Base-by-base conservation (phyloP, 2,113 vertebrate genomes). In the Bambusicola thoracicus region DNA sequence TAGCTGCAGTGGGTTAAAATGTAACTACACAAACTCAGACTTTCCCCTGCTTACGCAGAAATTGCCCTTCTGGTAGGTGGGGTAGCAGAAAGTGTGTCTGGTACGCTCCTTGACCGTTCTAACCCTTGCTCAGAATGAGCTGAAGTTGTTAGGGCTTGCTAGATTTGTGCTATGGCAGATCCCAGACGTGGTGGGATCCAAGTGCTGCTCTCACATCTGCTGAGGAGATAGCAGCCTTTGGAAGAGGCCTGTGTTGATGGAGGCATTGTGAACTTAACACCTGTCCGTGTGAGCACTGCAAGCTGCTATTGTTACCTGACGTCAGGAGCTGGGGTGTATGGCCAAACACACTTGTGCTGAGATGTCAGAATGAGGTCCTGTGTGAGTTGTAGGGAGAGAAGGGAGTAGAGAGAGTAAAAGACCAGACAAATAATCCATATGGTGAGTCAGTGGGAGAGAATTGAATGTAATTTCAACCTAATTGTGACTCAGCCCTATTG, bases 391-490 rank as follows among this genome's bases (percentile, higher is more conserved):
- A 32, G 18, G 51, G 83, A 80, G 77, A 29, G 67, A 63, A 38
- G 36, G 41, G 44, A 82, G 46, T 6, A 22, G 51, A 67, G n/a
- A 73, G 76, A 70, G 85, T 46, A 74, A 59, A 87, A 83, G 75
- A 77, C 46, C 38, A 77, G 89, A 77, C 87, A 89, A 94, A 41
- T 58, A 53, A 93, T 70, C 81, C 68, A 38, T 91, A 58, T 21
- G 29, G 91, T 94, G 88, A 91, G 74, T 91, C 93, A 92, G 85
- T 90, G 91, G 51, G 91, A 94, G 91, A 90, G 81, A 81, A 67
- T 20, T 56, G 65, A 89, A 46, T n/a, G 65, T 46, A 79, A 81
- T 81, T 89, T 65, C 73, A 90, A 77, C 43, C 51, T 82, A 85
- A 69, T 77, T 69, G 51, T 94, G 94, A 94, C 68, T 94, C 91